Evolutionary conservation across 2,888 invertebrate genomes (phyloP), one percentile per base, ranked within the genome.

Genomic region (Brenthis daphne): DNA sequence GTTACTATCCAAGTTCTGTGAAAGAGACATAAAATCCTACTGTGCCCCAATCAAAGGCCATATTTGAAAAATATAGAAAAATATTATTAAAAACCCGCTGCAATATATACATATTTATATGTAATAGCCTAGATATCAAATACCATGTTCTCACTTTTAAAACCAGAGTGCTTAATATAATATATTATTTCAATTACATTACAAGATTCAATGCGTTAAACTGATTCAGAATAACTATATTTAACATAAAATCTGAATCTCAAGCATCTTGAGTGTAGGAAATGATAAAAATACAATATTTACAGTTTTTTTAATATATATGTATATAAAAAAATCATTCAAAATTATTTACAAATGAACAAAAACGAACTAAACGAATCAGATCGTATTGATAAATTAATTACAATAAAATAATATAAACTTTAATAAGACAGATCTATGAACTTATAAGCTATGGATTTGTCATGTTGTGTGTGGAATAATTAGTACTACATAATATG

Each of bases 261-360:
- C 85, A 87, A 85, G 82, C 80, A 79, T 73, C 82, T 85, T 84
- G 85, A 85, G 84, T 80, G 73, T 71, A 76, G 77, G 78, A 69
- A 82, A 82, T 75, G 82, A 84, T 84, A 11, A 24, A 48, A 85
- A 84, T 85, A 85, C 84, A 82, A 82, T 88, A 89, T 87, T 87
- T 88, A 88, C 86, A 88, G 5, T 24, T 37, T 33, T 51, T 37
- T 50, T 11, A 33, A 33, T 1, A 11, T 24, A 43, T 57, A 58
- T 58, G 24, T 48, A 20, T 16, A 58, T 58, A 24, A 11, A 29
- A 58, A 58, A 48, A 14, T 24, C 11, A 54, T 20, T 54, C 3
- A 14, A 56, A 33, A 77, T 75, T 80, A 81, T 80, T 79, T 80
- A 82, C 80, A 82, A 75, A 74, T 66, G 20, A 73, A 67, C 67